Base-by-base conservation (phyloP, 2,113 vertebrate genomes). In the Oreochromis aureus region DNA sequence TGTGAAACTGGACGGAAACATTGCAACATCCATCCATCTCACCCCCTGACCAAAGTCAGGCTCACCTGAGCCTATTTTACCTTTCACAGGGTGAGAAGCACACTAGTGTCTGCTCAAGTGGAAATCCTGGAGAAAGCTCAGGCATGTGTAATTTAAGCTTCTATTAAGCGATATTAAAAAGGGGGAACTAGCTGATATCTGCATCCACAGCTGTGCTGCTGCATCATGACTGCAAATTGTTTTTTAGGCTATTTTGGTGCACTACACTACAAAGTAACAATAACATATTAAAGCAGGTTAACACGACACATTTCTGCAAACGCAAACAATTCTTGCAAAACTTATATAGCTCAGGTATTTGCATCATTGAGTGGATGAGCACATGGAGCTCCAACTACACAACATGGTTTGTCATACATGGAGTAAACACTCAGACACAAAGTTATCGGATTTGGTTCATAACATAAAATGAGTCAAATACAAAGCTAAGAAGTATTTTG, bases 401-500 rank as follows among this genome's bases (percentile, higher is more conserved):
- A 12, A 51, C 39, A 41, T 44, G 66, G 3, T 3, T 44, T 51
- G 24, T 30, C 71, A 32, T 48, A 19, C 44, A 48, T 30, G 71
- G 44, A 48, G 24, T 4, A 10, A 76, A 19, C 10, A 39, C 32
- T n/a, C 32, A 66, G 18, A 39, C 61, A 39, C 18, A n/a, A 11
- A 18, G 24, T 18, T 51, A 76, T 30, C 10, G 3, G 44, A 48
- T 76, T 76, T 3, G 46, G 44, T 6, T 30, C 41, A 73, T 46
- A 16, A 46, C 39, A 27, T 13, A 46, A 10, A 27, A 73, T 10
- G 13, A 27, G 22, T 46, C 3, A 7, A 41, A 41, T 44, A 24
- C 0, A 15, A 27, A 27, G 1, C 7, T 6, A 0, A 48, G 41
- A 46, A 8, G 13, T 46, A 2, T 18, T 46, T 73, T 30, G 2